Evolutionary conservation across 2,888 invertebrate genomes (phyloP).

Genomic region (Acanthosoma haemorrhoidale): DNA sequence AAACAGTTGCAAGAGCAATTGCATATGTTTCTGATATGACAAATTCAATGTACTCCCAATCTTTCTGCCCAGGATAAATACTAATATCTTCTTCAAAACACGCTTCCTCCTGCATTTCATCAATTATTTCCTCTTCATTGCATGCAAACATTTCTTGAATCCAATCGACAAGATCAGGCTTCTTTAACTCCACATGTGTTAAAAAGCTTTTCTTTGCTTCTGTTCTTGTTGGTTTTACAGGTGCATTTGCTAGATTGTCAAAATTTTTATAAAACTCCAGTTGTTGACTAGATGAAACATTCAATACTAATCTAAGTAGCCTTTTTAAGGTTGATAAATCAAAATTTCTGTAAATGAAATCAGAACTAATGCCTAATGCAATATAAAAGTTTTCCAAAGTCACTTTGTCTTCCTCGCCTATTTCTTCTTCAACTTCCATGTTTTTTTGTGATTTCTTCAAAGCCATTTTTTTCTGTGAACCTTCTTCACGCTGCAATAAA

Average conservation of each 20-base stretch:
- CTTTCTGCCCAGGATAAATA: conserved; percentile 30
- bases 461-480: not conserved
- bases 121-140: not conserved
- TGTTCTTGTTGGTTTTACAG: not conserved
- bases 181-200: not conserved
- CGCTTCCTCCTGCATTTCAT: not conserved
- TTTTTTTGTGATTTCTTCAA: not conserved
- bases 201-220: not conserved
- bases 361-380: not conserved
- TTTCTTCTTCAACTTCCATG: not conserved
- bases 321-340: conserved; percentile 12
- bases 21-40: conserved; percentile 47
- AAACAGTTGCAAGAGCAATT: conserved; percentile 50
- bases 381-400: conserved; percentile 3
- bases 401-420: not conserved
- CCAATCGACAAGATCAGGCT: not conserved
- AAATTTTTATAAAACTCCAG: not conserved
- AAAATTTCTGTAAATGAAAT: not conserved
- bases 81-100: not conserved
- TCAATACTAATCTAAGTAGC: conserved; percentile 4
- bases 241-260: not conserved
- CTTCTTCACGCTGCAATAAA: not conserved
- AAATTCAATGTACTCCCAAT: conserved; percentile 49
- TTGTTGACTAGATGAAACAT: not conserved
- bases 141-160: not conserved